Conservation (phyloP, 2,797 vertebrate species). For the Smutsia temminckii region DNA sequence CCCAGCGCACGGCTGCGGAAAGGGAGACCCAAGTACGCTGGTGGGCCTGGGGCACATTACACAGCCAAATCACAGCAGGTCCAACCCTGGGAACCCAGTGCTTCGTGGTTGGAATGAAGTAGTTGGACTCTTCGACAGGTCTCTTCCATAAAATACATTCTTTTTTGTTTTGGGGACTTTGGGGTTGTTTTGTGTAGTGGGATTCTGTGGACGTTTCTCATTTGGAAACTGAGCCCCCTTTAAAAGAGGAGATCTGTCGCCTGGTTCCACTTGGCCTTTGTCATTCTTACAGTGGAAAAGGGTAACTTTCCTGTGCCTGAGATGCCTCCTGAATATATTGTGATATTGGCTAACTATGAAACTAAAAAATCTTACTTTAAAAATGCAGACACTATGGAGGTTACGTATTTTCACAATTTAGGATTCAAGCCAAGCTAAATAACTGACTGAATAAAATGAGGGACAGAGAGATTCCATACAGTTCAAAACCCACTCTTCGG, state of each 20-base stretch:
- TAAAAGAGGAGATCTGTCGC: not conserved
- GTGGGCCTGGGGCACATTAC: too few species aligned
- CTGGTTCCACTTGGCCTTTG: not conserved
- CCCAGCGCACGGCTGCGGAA: too few species aligned
- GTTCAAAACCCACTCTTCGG: not conserved
- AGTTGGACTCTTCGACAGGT: too few species aligned
- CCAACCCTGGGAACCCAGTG: too few species aligned
- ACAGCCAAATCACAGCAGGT: too few species aligned
- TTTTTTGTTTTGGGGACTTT: too few species aligned
- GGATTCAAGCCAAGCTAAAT: not conserved
- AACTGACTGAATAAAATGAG: not conserved
- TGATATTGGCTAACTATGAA: not conserved
- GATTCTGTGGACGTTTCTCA: too few species aligned
- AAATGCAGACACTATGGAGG: not conserved
- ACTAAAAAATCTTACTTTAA: not conserved
- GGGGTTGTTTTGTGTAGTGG: too few species aligned
- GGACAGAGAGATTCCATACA: not conserved
- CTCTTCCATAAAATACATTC: too few species aligned
- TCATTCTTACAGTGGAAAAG: not conserved
- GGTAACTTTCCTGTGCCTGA: not conserved
- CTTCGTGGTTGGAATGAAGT: too few species aligned
- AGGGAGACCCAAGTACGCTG: too few species aligned
- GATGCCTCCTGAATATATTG: not conserved
- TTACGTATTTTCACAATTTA: not conserved
- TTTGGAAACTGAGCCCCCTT: not conserved